Base-by-base conservation (phyloP, 2,888 invertebrate genomes). In the Eupsilia transversa region DNA sequence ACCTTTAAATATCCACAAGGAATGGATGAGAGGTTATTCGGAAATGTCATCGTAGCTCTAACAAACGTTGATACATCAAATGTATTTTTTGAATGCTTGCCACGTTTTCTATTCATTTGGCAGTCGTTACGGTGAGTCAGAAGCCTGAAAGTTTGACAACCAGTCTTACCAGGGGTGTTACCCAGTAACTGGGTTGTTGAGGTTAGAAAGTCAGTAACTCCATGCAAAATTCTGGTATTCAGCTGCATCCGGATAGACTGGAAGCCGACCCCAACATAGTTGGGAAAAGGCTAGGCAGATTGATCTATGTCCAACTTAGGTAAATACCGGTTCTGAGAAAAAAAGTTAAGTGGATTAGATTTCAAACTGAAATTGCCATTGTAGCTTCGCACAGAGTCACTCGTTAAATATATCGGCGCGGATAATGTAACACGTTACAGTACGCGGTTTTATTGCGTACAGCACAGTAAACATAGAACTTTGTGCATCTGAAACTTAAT, bases 401-500 rank as follows among this genome's bases (percentile, higher is more conserved):
- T 35, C 5, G 46, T 56, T 38, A 38, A 38, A 43, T 49, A 72
- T 57, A 20, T 67, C 14, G 14, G 4, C 23, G 17, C 57, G 76
- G 60, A 61, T 73, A 78, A 59, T 52, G 23, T 10, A 33, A 27
- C 33, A 56, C 41, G 46, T 68, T 57, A 61, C 64, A 52, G 56
- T 52, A 17, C 49, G 65, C 54, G 66, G 65, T 80, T 75, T 61
- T 72, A 74, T 77, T 78, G 79, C 46, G 30, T 67, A 41, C 33
- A 46, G 59, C 1, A 54, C 65, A 63, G 77, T 83, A 84, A 82
- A 87, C 79, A 85, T 80, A 67, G 77, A 89, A 87, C 78, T 89
- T 88, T 83, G 72, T 89, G 85, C 85, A 89, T 88, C 84, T 87
- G 79, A 89, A 89, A 91, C 87, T 90, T 91, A 92, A 92, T 92